A percentile compares a stretch with the other conserved stretches of the same genome.
Conservation (phyloP, 2,797 vertebrate genomes). For the Otus scops region DNA sequence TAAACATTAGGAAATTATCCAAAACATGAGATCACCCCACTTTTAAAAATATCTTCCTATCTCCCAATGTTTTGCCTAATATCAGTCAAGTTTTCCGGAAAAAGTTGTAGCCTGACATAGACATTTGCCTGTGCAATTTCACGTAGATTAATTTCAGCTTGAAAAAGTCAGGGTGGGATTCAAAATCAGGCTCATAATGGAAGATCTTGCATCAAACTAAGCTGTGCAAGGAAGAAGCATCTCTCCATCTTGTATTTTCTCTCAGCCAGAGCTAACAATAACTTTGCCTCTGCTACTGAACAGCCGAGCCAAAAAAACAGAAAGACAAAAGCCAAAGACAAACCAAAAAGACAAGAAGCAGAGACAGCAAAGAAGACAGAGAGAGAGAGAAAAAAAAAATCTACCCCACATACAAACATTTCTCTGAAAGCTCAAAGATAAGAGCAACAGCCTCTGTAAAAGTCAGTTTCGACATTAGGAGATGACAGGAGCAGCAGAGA, state of each 20-base stretch:
- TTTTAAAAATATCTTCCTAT: not conserved
- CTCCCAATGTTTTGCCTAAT: not conserved
- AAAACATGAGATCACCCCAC: conserved; percentile 47
- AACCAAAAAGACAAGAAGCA: conserved; percentile 55
- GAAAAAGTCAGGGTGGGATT: not conserved
- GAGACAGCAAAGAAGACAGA: conserved; percentile 31
- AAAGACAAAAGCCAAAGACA: conserved; percentile 46
- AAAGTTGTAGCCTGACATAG: not conserved
- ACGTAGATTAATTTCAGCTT: conserved; percentile 26
- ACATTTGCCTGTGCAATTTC: not conserved
- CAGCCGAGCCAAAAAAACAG: not conserved
- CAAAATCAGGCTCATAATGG: not conserved
- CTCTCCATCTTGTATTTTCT: conserved; percentile 5
- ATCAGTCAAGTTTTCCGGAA: conserved; percentile 1
- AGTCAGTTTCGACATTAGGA: not conserved
- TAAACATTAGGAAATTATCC: conserved; percentile 29
- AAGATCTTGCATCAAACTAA: not conserved
- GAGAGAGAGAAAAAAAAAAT: not conserved
- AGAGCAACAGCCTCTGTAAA: not conserved
- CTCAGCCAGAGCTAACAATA: conserved; percentile 13
- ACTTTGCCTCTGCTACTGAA: not conserved
- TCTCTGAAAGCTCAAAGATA: not conserved
- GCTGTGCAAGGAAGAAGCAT: not conserved
- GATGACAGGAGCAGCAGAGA: not conserved
- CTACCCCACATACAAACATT: not conserved